Percentiles rank a stretch among this genome's conserved stretches.
These are phyloP conservation scores for Ambastaia sidthimunki DNA, from an alignment of 2,797 vertebrate genomes.

Conservation along the genomic window DNA sequence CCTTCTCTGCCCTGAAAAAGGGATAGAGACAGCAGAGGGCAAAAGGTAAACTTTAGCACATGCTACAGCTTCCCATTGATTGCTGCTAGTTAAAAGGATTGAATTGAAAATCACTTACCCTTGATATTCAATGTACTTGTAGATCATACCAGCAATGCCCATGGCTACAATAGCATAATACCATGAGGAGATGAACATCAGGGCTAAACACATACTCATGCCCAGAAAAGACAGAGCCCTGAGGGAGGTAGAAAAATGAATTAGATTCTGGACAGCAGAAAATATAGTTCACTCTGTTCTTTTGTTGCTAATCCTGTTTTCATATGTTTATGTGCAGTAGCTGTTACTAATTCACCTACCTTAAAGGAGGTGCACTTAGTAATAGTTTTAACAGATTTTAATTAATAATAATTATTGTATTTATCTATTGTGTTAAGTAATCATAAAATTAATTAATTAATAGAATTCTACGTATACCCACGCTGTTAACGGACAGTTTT, in stretches of 20 bases:
- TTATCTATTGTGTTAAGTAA: too few relatives aligned
- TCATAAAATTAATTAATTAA: too few relatives aligned
- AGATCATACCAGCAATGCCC: slow-evolving; percentile 98
- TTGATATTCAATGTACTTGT: slow-evolving; percentile 99
- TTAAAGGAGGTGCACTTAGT: neutral
- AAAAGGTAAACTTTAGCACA: slow-evolving; percentile 1
- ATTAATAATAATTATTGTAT: too few relatives aligned
- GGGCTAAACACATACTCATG: slow-evolving; percentile 96
- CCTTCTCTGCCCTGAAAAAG: slow-evolving; percentile 90
- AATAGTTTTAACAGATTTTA: neutral
- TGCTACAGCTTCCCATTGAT: neutral
- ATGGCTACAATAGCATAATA: slow-evolving; percentile 98
- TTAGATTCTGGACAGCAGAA: neutral
- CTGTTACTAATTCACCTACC: too few relatives aligned
- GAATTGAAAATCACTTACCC: slow-evolving; percentile 81
- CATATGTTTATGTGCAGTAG: too few relatives aligned
- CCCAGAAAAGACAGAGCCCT: slow-evolving; percentile 97
- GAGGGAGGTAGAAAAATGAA: slow-evolving; percentile 24
- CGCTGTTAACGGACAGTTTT: too few relatives aligned
- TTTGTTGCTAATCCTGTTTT: neutral
- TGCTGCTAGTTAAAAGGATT: slow-evolving; percentile 1
- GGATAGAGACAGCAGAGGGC: slow-evolving; percentile 19
- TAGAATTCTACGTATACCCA: too few relatives aligned
- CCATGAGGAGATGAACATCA: slow-evolving; percentile 99
- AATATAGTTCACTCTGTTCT: neutral